A percentile compares a stretch with the other conserved stretches of the same genome.
phyloP scores from a whole-genome alignment of 2,113 vertebrate genomes.

The Chionis minor region DNA sequence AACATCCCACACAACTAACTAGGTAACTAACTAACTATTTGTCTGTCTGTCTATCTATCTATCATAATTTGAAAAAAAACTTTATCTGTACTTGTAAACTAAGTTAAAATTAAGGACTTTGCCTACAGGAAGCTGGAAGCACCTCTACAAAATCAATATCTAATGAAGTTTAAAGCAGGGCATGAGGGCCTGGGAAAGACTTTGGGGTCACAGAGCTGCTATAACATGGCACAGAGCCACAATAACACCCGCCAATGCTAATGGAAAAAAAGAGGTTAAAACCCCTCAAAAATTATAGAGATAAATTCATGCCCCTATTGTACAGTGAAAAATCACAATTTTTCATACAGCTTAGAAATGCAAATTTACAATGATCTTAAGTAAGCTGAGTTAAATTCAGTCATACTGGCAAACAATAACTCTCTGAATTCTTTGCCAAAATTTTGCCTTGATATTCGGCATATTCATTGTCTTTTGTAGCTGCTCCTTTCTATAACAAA shows the following conservation, averaged over 20 bases:
- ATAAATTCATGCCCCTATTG: background rate
- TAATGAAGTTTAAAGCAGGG: background rate
- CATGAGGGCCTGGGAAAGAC: background rate
- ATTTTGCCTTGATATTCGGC: background rate
- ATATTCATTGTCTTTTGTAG: background rate
- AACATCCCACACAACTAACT: background rate
- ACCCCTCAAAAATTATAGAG: background rate
- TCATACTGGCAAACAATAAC: background rate
- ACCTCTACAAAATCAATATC: background rate
- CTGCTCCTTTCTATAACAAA: background rate
- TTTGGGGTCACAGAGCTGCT: background rate
- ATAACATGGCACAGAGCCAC: background rate
- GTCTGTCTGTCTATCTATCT: too few species aligned
- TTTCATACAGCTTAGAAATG: background rate
- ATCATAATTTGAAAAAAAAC: background rate
- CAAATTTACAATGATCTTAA: background rate
- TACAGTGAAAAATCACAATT: background rate
- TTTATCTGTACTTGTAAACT: background rate
- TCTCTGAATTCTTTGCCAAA: background rate
- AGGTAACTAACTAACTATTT: background rate
- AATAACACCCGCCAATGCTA: fast-evolving
- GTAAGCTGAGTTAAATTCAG: background rate
- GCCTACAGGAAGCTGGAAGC: background rate
- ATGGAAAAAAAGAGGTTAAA: background rate
- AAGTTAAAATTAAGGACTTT: background rate